These are phyloP conservation scores for Scomber scombrus DNA, from an alignment of 2,113 vertebrate species.

Conservation along the genomic window DNA sequence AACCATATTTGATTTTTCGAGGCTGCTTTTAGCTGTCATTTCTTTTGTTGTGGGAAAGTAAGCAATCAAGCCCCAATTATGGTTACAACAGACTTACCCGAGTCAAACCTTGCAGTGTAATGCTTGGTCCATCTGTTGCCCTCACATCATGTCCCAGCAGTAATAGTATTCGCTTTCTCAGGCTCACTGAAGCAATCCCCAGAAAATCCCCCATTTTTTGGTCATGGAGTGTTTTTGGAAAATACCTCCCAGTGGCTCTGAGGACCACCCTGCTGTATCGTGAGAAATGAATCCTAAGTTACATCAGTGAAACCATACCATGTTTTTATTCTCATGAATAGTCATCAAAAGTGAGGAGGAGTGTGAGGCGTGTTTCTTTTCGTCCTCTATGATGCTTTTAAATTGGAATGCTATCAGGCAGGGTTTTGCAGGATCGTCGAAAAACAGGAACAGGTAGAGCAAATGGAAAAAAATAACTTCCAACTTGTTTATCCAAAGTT, in stretches of 20 bases:
- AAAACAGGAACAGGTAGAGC: not conserved
- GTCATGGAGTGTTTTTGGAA: conserved; percentile 30
- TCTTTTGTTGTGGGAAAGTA: conserved; percentile 36
- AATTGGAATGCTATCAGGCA: not conserved
- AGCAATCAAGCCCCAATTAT: conserved; percentile 71
- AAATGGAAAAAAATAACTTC: not conserved
- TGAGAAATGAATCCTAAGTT: not conserved
- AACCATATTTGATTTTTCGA: conserved; percentile 28
- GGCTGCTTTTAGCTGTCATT: conserved; percentile 43
- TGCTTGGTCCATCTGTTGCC: conserved; percentile 60
- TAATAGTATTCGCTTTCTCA: conserved; percentile 40
- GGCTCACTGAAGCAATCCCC: conserved; percentile 47
- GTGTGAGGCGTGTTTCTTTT: not conserved
- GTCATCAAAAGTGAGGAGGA: not conserved
- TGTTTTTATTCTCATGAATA: not conserved
- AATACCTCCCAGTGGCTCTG: conserved; percentile 21
- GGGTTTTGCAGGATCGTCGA: not conserved
- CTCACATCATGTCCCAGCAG: conserved; percentile 47
- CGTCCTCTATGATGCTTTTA: too few species aligned
- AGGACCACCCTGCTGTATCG: not conserved
- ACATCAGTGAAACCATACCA: not conserved
- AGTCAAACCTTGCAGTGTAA: conserved; percentile 51
- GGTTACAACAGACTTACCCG: conserved; percentile 58
- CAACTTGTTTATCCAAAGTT: not conserved
- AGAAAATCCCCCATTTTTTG: conserved; percentile 54